These are phyloP conservation scores for Aurelia coerulea DNA, from an alignment of 30 jellyfish, hydroid and myxozoan genomes.

Conservation along the genomic window DNA sequence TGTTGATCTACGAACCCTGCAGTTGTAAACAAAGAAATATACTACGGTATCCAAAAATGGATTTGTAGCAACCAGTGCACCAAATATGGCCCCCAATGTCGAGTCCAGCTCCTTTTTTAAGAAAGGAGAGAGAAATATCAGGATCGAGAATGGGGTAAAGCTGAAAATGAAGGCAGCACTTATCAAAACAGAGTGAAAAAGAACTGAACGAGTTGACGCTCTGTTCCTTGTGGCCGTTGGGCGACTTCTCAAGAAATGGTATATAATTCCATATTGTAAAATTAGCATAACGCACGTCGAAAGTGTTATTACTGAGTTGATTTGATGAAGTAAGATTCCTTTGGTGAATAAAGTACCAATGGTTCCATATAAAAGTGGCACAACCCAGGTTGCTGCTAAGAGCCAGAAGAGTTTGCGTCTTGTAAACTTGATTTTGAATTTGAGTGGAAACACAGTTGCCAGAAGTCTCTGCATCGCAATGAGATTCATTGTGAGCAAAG, in stretches of 20 bases:
- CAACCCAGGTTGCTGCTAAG: background rate
- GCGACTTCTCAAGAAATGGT: background rate
- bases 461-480: slow-evolving; percentile 3
- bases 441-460: slow-evolving; percentile 14
- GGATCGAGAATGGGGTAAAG: background rate
- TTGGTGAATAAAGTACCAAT: background rate
- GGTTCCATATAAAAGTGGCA: background rate
- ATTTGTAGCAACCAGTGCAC: slow-evolving; percentile 2
- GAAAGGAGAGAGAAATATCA: background rate
- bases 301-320: background rate
- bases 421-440: background rate
- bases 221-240: background rate
- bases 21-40: background rate
- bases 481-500: background rate
- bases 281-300: background rate
- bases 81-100: background rate
- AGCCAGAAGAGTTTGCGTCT: background rate
- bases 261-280: slow-evolving; percentile 3
- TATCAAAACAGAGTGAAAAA: background rate
- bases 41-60: slow-evolving; percentile 6
- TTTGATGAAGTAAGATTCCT: background rate
- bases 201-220: background rate
- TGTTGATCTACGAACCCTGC: background rate
- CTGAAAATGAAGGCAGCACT: background rate
- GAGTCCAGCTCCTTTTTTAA: no score